Conservation (phyloP, 2,113 vertebrate genomes). For the Chaetura pelagica region DNA sequence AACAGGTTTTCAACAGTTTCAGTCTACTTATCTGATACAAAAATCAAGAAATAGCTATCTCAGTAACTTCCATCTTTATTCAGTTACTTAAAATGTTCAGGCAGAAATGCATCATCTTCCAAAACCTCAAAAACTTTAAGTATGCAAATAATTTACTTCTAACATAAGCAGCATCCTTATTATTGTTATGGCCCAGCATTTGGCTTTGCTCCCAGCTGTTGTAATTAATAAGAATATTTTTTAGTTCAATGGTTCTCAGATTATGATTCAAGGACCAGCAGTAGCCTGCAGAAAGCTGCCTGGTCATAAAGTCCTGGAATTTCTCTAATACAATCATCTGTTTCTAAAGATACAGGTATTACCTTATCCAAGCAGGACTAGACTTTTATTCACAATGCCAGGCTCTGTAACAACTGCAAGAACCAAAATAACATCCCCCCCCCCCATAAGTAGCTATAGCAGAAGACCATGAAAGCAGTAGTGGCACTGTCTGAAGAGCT, state of each 20-base stretch:
- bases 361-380: neutral
- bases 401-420: neutral
- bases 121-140: conserved; percentile 2
- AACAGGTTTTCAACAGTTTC: neutral
- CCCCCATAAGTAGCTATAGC: neutral
- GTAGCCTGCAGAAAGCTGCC: neutral
- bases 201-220: conserved; percentile 32
- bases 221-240: conserved; percentile 12
- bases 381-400: neutral
- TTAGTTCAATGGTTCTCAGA: neutral
- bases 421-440: neutral
- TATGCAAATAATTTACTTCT: neutral
- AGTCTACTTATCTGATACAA: neutral
- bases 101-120: neutral
- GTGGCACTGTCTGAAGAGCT: accelerated
- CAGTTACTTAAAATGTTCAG: neutral
- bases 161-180: neutral
- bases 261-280: conserved; percentile 30
- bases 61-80: neutral
- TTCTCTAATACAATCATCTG: neutral
- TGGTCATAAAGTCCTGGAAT: neutral
- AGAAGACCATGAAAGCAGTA: neutral
- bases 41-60: neutral
- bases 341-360: conserved; percentile 14
- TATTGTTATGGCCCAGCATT: neutral